Evolutionary conservation across 2,888 invertebrate species (phyloP).

Genomic region (Latrodectus hesperus): DNA sequence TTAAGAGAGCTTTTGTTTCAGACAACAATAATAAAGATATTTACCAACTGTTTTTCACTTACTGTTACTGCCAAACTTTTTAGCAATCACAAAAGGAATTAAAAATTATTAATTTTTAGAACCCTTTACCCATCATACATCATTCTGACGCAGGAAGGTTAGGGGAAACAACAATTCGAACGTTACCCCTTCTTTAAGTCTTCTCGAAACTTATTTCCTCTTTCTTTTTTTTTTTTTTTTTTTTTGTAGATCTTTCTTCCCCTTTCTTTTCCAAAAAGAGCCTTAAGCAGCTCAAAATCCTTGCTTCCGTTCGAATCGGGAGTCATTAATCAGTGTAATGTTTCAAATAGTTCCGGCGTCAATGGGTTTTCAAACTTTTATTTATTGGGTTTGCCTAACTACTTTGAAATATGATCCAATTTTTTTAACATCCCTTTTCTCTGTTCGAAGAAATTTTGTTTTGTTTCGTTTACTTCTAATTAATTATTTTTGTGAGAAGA

Average conservation of each 20-base stretch:
- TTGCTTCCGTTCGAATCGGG: conserved; percentile 49
- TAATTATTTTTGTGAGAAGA: too few relatives aligned
- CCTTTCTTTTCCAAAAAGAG: background rate
- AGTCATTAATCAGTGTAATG: conserved; percentile 60
- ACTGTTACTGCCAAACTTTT: background rate
- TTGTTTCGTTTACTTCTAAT: too few relatives aligned
- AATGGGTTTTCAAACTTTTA: background rate
- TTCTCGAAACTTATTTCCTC: conserved; percentile 4
- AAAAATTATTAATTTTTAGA: conserved; percentile 12
- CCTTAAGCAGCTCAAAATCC: conserved; percentile 23
- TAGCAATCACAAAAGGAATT: conserved; percentile 18
- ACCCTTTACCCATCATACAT: conserved; percentile 32
- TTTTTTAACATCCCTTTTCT: too few relatives aligned
- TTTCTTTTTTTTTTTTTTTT: background rate
- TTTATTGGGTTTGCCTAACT: background rate
- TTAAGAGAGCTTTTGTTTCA: too few relatives aligned
- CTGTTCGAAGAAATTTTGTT: too few relatives aligned
- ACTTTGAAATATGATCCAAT: too few relatives aligned
- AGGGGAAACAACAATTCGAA: background rate
- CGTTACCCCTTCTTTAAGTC: background rate
- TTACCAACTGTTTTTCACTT: too few relatives aligned
- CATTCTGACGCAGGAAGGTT: conserved; percentile 30
- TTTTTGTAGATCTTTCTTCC: background rate
- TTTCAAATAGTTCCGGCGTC: conserved; percentile 14
- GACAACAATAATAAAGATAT: too few relatives aligned